Evolutionary conservation across 2,888 invertebrate species (phyloP).

Genomic region (Acleris cristana): DNA sequence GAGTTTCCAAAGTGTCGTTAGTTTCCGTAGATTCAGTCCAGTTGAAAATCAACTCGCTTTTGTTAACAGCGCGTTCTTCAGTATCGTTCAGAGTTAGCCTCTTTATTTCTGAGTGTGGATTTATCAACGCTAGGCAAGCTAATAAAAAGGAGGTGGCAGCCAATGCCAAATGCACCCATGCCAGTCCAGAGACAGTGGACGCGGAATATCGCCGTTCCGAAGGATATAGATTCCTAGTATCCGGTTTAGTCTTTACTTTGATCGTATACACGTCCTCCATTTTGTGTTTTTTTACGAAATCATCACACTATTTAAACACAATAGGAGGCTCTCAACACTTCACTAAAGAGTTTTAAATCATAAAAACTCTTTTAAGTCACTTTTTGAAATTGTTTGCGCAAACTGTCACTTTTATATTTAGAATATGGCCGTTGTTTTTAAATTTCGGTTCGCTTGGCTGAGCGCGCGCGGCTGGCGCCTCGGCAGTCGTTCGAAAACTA

Average conservation of each 20-base stretch:
- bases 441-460: conserved; percentile 22
- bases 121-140: conserved; percentile 79
- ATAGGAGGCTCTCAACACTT: conserved; percentile 10
- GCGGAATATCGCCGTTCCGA: conserved; percentile 87
- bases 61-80: conserved; percentile 40
- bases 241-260: conserved; percentile 85
- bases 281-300: conserved; percentile 51
- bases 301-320: conserved; percentile 32
- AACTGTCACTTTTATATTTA: conserved; percentile 32
- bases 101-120: conserved; percentile 52
- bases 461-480: conserved; percentile 40
- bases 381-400: conserved; percentile 1
- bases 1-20: conserved; percentile 23
- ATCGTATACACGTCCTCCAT: conserved; percentile 89
- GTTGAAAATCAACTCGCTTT: conserved; percentile 37
- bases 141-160: conserved; percentile 83
- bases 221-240: conserved; percentile 84
- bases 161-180: conserved; percentile 85
- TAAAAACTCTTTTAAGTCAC: neutral
- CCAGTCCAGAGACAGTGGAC: conserved; percentile 86
- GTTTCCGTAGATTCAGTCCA: conserved; percentile 30
- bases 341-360: neutral
- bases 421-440: conserved; percentile 37
- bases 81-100: conserved; percentile 40
- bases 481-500: conserved; percentile 50